Conservation (phyloP, 2,888 invertebrate genomes). For the Euproctis similis region DNA sequence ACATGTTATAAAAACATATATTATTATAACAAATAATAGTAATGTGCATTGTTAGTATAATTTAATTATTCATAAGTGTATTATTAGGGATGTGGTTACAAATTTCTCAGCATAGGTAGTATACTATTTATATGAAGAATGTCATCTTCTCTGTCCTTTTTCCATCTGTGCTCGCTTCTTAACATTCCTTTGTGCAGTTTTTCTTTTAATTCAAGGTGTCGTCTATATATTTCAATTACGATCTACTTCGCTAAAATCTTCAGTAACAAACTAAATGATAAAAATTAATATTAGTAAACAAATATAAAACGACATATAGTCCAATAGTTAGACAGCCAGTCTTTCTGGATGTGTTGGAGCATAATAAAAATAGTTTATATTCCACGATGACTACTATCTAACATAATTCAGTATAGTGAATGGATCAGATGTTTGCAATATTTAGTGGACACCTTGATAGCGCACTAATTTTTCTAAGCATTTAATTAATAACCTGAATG, state of each 20-base stretch:
- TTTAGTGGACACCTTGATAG: slow-evolving; percentile 14
- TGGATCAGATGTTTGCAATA: background rate
- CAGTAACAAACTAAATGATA: too few relatives aligned
- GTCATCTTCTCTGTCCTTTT: slow-evolving; percentile 49
- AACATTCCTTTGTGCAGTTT: slow-evolving; percentile 56
- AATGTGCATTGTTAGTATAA: slow-evolving; percentile 68
- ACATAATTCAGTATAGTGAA: too few relatives aligned
- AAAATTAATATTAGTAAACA: too few relatives aligned
- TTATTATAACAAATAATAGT: slow-evolving; percentile 53
- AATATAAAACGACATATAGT: too few relatives aligned
- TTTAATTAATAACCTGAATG: slow-evolving; percentile 29
- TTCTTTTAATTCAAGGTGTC: slow-evolving; percentile 30
- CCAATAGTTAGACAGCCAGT: too few relatives aligned
- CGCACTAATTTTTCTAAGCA: slow-evolving; percentile 32
- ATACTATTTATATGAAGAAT: slow-evolving; percentile 34
- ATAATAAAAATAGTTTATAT: too few relatives aligned
- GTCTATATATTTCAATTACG: too few relatives aligned
- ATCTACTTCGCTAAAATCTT: too few relatives aligned
- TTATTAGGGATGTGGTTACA: slow-evolving; percentile 61
- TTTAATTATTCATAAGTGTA: slow-evolving; percentile 70
- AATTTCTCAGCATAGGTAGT: slow-evolving; percentile 45
- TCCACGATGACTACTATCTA: too few relatives aligned
- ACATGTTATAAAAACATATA: slow-evolving; percentile 52
- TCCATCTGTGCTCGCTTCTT: slow-evolving; percentile 60
- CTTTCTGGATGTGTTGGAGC: too few relatives aligned